These are phyloP conservation scores for Phasia obesa DNA, from an alignment of 2,888 invertebrate species.

Conservation along the genomic window DNA sequence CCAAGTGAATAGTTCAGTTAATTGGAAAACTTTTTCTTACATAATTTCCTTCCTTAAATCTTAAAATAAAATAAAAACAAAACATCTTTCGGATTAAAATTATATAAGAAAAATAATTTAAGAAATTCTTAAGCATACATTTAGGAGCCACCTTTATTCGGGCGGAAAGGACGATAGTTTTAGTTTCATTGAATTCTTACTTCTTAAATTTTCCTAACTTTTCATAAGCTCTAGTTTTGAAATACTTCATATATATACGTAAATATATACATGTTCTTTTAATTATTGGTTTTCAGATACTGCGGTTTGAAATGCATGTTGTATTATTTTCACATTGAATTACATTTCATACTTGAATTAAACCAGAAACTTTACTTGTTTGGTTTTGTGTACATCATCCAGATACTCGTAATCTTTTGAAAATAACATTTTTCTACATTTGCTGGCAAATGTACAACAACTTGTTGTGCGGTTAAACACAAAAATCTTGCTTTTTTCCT, in stretches of 20 bases:
- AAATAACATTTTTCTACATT: constrained; percentile 61
- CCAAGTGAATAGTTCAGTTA: constrained; percentile 70
- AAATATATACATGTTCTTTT: constrained; percentile 35
- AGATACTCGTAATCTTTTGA: constrained; percentile 33
- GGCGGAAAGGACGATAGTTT: too few relatives aligned
- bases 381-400: constrained; percentile 36
- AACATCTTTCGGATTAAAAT: background rate
- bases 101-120: background rate
- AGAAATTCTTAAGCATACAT: constrained; percentile 21
- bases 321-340: constrained; percentile 49
- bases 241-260: too few relatives aligned
- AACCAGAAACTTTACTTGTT: constrained; percentile 40
- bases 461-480: constrained; percentile 73
- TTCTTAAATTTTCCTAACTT: background rate
- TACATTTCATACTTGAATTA: constrained; percentile 30
- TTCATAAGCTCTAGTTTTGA: background rate
- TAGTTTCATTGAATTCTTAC: background rate
- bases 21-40: constrained; percentile 72
- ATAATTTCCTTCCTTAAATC: background rate
- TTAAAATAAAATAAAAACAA: background rate
- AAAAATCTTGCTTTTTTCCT: constrained; percentile 69
- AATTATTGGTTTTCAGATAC: constrained; percentile 57
- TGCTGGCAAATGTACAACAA: constrained; percentile 74
- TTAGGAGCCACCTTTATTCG: constrained; percentile 7
- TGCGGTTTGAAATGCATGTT: constrained; percentile 52